A percentile compares a stretch with the other conserved stretches of the same genome.
Conservation (phyloP, 2,113 vertebrate genomes). For the Apus apus region DNA sequence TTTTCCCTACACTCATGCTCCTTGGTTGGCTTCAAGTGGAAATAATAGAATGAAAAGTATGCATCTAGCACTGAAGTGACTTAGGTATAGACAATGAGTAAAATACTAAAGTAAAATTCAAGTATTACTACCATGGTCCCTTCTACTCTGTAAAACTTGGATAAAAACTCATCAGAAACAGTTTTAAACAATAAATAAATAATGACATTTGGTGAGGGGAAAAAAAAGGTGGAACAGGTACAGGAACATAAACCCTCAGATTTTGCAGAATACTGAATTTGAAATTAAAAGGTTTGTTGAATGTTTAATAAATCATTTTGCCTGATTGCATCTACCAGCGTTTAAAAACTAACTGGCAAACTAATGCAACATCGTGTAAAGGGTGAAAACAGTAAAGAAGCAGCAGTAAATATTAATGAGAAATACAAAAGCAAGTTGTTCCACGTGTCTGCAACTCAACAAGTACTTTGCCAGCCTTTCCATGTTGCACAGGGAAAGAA, state of each 20-base stretch:
- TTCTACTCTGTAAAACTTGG: background rate
- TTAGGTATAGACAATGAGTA: background rate
- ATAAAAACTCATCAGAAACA: background rate
- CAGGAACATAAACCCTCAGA: background rate
- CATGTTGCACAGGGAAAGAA: background rate
- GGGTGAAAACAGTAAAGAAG: background rate
- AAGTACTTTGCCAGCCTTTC: background rate
- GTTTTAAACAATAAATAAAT: background rate
- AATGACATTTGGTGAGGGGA: background rate
- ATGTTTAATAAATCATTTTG: background rate
- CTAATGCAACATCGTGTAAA: rapidly evolving
- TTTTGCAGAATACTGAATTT: background rate
- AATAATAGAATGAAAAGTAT: background rate
- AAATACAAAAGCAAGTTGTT: background rate
- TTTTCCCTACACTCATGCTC: background rate
- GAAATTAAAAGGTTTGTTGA: background rate
- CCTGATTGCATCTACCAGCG: background rate
- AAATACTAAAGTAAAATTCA: background rate
- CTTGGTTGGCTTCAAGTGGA: background rate
- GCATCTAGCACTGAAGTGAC: background rate
- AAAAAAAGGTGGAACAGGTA: background rate
- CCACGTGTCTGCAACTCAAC: background rate
- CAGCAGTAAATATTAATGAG: rapidly evolving
- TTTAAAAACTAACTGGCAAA: background rate
- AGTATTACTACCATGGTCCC: background rate